Base-by-base conservation (phyloP, 2,797 vertebrate species). In the Diplodus puntazzo region DNA sequence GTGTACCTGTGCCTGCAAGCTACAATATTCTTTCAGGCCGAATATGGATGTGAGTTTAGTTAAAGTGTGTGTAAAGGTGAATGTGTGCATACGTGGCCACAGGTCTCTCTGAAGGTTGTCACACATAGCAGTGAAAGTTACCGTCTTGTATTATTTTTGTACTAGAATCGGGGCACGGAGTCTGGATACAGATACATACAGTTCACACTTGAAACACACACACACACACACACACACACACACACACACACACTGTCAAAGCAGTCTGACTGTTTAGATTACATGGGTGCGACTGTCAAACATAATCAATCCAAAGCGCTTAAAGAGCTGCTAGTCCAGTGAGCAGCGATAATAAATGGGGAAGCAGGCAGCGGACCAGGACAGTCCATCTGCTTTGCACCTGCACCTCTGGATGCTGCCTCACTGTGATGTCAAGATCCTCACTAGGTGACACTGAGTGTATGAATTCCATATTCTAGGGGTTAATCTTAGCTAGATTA, bases 211-310 rank as follows among this genome's bases (percentile, higher is more conserved):
- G 61, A 79, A 48, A 42, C 30, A 78, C 66, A 82, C 54, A 39
- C 34, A 39, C 8, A 64, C 48, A 57, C 64, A 61, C 60, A 64
- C 48, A 57, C 48, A 57, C 61, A 62, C 60, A 64, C 48, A 57
- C 64, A 57, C 58, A 57, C 61, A 57, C 61, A 62, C 60, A 64
- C 48, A 57, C 64, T 52, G 81, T 78, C 73, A 79, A 71, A 81
- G 61, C 65, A 76, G 77, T 53, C 55, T 17, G 45, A 77, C 39
- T 88, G 83, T 91, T 92, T 89, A 84, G 34, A 81, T 85, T 80
- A 78, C 68, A 87, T 77, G 55, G 81, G 63, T 50, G 69, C 72
- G 80, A 64, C 73, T 86, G 90, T 91, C 88, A 94, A 92, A 93
- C 81, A 90, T n/a, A 81, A 89, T 90, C 74, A 67, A 52, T 87